Evolutionary conservation across 2,888 invertebrate genomes (phyloP), one percentile per base, ranked within the genome.

Genomic region (Polydrusus cervinus): DNA sequence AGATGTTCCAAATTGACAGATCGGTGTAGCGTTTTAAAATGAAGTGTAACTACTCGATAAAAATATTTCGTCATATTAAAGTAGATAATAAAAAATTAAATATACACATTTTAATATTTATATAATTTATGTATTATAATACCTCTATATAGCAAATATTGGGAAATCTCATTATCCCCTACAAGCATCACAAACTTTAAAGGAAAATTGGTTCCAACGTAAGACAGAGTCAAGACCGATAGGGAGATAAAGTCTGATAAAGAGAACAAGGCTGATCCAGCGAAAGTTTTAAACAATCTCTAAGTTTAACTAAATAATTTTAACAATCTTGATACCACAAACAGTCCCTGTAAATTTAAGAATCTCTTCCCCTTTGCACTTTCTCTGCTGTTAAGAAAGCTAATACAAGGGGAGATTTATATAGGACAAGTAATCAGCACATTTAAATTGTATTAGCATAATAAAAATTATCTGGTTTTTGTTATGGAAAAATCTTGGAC

Each of bases 341-440:
- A 25, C 53, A 53, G n/a, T 25, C n/a, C 25, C 30, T 20, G 10
- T 53, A 71, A 66, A 71, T 71, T 71, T 71, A 71, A 71, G 65
- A 45, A 64, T 65, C 53, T 71, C 53, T 64, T 64, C 71, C 62
- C 71, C 55, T 71, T 71, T 71, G 49, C 57, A 65, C 65, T 71
- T 71, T 71, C 66, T 71, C 57, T 60, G 49, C 57, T 66, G 53
- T 43, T 60, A 30, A 16, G 66, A 43, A 40, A 71, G 51, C 65
- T 71, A 43, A 62, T 30, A 53, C n/a, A 53, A 53, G 3, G 40
- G 38, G 49, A 66, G 71, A 65, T 71, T 66, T 71, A 66, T 71
- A 45, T 20, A 38, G 53, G 47, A 47, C 55, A 57, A 71, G 55
- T 51, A 71, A 65, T 45, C 57, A 71, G 43, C 65, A 71, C 45